Base-by-base conservation (phyloP, 2,888 invertebrate genomes). In the Podotricha telesiphe region DNA sequence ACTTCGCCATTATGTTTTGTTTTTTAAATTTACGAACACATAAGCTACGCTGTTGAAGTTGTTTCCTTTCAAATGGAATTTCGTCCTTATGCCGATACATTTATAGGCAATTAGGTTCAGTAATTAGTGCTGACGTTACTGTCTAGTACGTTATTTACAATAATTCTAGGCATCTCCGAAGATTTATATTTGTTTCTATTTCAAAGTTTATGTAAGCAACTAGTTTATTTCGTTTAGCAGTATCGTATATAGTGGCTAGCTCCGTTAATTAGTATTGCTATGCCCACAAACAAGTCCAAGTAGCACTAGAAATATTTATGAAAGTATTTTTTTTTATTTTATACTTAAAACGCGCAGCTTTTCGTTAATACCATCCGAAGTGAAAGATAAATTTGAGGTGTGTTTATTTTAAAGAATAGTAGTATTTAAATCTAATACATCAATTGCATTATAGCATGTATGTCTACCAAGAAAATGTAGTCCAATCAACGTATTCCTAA, bases 81-180 rank as follows among this genome's bases (percentile, higher is more conserved):
- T 68, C 67, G 65, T 66, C 65, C 68, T 69, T 53, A 53, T 48
- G 55, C 55, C 67, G 70, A 69, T 56, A 67, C 64, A 67, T 76
- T 77, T 76, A 77, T 75, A 73, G 72, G 71, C 76, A 76, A 74
- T 76, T 75, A 76, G 62, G 48, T 48, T 19, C 53, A 58, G 72
- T 76, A 76, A 75, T 76, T 75, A 76, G 62, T 50, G 56, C 51
- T 48, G 68, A 72, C 22, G 67, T 63, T 64, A 37, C 13, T 59
- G 13, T 19, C 17, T 8, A 51, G 22, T 40, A 45, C 37, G 19
- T 48, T 55, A 37, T 58, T 47, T 20, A 66, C 45, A 48, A 19
- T 13, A 40, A 48, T 62, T 62, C 61, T 48, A 62, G 45, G 61
- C 47, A 62, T 62, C 34, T 34, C 19, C 47, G 13, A 62, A 62